A percentile compares a stretch with the other conserved stretches of the same genome.
These are phyloP conservation scores for Molorchus minor DNA, from an alignment of 2,888 invertebrate species.

Conservation along the genomic window DNA sequence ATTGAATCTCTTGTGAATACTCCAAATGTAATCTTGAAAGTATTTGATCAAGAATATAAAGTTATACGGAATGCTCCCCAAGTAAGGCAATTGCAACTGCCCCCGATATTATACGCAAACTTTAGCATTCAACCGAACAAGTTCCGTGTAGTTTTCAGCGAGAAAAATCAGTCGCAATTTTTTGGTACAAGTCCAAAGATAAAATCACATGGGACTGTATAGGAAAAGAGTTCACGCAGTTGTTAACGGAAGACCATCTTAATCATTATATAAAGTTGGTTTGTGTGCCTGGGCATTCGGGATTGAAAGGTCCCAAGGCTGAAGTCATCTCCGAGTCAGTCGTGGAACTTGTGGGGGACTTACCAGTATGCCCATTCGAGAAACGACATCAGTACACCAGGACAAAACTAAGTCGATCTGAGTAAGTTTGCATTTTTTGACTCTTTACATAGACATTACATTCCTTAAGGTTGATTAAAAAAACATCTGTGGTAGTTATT, in stretches of 20 bases:
- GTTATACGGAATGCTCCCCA: conserved; percentile 79
- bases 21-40: conserved; percentile 10
- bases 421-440: conserved; percentile 62
- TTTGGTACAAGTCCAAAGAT: conserved; percentile 72
- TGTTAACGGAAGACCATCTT: conserved; percentile 70
- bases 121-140: conserved; percentile 78
- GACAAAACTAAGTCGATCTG: conserved; percentile 65
- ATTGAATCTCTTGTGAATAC: neutral
- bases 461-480: too few species aligned
- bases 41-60: conserved; percentile 67
- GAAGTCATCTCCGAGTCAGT: conserved; percentile 68
- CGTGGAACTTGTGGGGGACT: conserved; percentile 66
- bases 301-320: conserved; percentile 67
- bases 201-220: conserved; percentile 69
- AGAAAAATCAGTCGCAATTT: conserved; percentile 67
- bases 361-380: conserved; percentile 78
- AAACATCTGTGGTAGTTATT: too few species aligned
- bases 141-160: conserved; percentile 71
- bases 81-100: conserved; percentile 71
- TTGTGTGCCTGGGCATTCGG: conserved; percentile 65
- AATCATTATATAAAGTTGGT: conserved; percentile 73
- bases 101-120: conserved; percentile 75
- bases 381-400: conserved; percentile 76
- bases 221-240: conserved; percentile 69
- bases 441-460: too few species aligned